Evolutionary conservation across 2,113 vertebrate genomes (phyloP), one percentile per base, ranked within the genome.

Genomic region (Muntiacus reevesi): DNA sequence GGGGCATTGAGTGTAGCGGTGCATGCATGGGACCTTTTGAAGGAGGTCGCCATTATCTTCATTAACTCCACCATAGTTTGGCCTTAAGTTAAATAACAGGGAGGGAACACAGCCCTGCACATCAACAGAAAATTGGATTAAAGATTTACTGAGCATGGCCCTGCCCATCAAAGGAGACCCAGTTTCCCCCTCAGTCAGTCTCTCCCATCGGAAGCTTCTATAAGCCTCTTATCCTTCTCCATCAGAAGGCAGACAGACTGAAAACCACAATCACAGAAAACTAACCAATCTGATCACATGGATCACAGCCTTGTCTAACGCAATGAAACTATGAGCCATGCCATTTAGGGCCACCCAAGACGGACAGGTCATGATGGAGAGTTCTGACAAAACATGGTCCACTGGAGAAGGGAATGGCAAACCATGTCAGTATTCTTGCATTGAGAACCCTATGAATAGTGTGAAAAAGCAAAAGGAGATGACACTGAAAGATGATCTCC

Each of bases 361-460:
- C 0, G 0, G 67, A 71, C 4, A 2, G 19, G 19, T 36, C n/a
- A 36, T 71, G 4, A 2, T 23, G 67, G n/a, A 71, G n/a, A 21
- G 19, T 71, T 71, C n/a, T 71, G n/a, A 71, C 19, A 36, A 71
- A 36, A 36, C 19, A 36, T 23, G 67, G 9, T 71, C 9, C 67
- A 71, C 19, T 36, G 67, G 4, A 0, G 2, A 71, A 71, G 9
- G 19, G n/a, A 71, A 71, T 36, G n/a, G n/a, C 67, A 71, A 71
- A 71, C 64, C 64, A 11, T 19, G 11, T 71, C n/a, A 71, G n/a
- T 36, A 71, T 71, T 36, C 67, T 36, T 71, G 19, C 19, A n/a
- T 71, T 36, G 11, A 71, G n/a, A 71, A 36, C n/a, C 67, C 64
- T 5, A 71, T 71, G 67, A 71, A 71, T 19, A 36, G 19, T 71